Evolutionary conservation across 1,140 invertebrate genomes (phyloP).

Genomic region (Oryctes rhinoceros): DNA sequence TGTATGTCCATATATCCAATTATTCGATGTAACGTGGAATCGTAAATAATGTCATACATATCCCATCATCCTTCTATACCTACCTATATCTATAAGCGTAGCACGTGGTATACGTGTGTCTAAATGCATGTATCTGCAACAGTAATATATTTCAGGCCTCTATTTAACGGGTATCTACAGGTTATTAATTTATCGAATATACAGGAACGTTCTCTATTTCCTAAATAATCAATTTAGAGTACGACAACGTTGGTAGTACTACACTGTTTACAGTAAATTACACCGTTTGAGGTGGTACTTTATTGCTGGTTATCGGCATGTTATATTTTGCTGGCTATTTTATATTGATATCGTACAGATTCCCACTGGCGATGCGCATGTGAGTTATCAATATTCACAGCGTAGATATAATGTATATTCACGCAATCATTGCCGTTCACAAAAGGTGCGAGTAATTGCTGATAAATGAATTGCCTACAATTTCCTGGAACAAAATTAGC

Average conservation of each 20-base stretch:
- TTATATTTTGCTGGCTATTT: constrained; percentile 5
- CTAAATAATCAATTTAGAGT: not conserved
- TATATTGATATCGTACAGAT: not conserved
- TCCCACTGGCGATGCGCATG: not conserved
- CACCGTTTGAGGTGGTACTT: not conserved
- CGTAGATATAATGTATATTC: no score
- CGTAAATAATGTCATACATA: no score
- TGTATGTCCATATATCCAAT: no score
- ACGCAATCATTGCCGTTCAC: not conserved
- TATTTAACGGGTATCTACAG: not conserved
- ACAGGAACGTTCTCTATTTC: not conserved
- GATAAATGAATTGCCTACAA: no score
- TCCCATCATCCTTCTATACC: no score
- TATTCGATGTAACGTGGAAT: no score
- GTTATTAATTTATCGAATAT: not conserved
- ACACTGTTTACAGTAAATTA: not conserved
- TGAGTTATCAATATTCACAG: not conserved
- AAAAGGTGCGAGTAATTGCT: not conserved
- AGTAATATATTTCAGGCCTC: no score
- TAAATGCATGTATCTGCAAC: no score
- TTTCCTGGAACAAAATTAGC: no score
- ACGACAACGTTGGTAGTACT: not conserved
- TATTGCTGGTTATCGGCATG: not conserved
- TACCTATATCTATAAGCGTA: no score
- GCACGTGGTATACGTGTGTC: no score